Percentiles rank a stretch among this genome's conserved stretches.
phyloP scores from a whole-genome alignment of 2,888 invertebrate species.

The Galeruca laticollis region DNA sequence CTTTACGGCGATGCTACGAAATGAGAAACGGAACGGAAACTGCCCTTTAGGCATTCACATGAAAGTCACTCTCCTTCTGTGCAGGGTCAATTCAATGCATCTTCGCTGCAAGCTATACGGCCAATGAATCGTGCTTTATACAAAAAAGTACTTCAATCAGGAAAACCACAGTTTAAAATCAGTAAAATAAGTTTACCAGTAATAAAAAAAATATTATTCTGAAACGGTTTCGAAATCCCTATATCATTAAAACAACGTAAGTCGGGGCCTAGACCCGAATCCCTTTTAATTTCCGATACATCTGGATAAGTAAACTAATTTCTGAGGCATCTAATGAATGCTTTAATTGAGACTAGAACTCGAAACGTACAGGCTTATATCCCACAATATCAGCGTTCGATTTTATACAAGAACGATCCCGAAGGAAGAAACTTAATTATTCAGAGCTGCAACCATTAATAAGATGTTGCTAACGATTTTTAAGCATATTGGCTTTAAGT shows the following conservation, averaged over 20 bases:
- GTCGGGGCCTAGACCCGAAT: conserved; percentile 11
- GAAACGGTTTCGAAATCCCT: background rate
- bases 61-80: conserved; percentile 15
- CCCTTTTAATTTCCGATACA: conserved; percentile 38
- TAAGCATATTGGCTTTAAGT: no score
- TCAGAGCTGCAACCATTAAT: no score
- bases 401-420: no score
- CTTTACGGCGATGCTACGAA: conserved; percentile 26
- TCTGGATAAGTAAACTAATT: conserved; percentile 33
- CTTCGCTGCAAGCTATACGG: conserved; percentile 1
- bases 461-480: no score
- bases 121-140: conserved; percentile 12
- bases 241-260: conserved; percentile 31
- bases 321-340: conserved; percentile 33
- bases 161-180: conserved; percentile 9
- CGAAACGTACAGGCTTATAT: no score
- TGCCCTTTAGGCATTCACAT: conserved; percentile 33
- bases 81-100: conserved; percentile 6
- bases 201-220: background rate
- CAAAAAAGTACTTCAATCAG: conserved; percentile 15
- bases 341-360: conserved; percentile 32
- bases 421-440: no score
- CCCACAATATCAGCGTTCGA: no score
- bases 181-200: background rate
- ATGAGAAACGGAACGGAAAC: conserved; percentile 35